A percentile compares a stretch with the other conserved stretches of the same genome.
These are phyloP conservation scores for Melanotaenia trifasciata DNA, from an alignment of 2,797 vertebrate species.

Conservation along the genomic window DNA sequence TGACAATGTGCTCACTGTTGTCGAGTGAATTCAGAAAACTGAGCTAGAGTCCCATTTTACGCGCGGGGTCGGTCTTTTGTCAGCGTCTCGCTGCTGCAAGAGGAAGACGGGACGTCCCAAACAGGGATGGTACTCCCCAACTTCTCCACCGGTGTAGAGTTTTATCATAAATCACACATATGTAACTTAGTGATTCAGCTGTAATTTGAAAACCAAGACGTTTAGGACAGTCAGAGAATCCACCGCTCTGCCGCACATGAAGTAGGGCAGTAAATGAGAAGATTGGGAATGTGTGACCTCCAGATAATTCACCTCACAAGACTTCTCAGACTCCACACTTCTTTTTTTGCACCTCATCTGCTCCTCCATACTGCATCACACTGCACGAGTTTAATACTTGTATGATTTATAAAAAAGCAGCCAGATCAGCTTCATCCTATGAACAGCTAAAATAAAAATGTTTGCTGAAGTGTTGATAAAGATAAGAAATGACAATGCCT, in stretches of 20 bases:
- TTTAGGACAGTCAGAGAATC: neutral
- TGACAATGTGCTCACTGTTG: slow-evolving; percentile 16
- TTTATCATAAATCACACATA: neutral
- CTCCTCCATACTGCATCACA: neutral
- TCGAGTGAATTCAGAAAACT: slow-evolving; percentile 15
- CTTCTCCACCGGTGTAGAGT: neutral
- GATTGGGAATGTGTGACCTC: slow-evolving; percentile 25
- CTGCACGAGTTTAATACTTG: neutral
- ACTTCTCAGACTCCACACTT: fast-evolving
- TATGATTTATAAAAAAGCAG: neutral
- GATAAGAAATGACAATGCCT: neutral
- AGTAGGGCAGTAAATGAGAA: neutral
- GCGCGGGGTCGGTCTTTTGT: slow-evolving; percentile 53
- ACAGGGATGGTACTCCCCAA: slow-evolving; percentile 34
- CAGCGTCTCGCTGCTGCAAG: slow-evolving; percentile 36
- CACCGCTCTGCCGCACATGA: neutral
- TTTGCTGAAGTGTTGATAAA: neutral
- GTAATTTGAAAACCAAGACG: neutral
- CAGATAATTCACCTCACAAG: slow-evolving; percentile 29
- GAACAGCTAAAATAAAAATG: no score
- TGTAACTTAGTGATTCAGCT: neutral
- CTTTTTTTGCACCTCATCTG: neutral
- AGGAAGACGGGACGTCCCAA: slow-evolving; percentile 66
- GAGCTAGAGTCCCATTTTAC: slow-evolving; percentile 5
- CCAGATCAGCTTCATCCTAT: neutral